Conservation (phyloP, 2,888 invertebrate species). For the Cantharis lateralis region DNA sequence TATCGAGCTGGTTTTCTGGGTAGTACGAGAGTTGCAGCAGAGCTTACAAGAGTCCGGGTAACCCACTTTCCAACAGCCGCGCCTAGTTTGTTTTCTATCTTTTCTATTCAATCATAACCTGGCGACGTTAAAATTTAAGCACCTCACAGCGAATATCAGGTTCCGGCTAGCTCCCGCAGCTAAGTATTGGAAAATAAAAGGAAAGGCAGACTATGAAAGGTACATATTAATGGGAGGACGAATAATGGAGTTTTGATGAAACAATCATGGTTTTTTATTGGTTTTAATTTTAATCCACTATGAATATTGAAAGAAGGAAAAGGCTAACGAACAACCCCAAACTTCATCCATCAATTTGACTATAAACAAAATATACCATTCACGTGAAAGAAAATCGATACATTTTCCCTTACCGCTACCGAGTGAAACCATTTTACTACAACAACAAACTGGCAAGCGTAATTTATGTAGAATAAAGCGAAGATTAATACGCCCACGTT, state of each 20-base stretch:
- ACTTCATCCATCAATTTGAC: conserved; percentile 2
- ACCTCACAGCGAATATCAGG: background rate
- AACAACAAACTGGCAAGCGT: background rate
- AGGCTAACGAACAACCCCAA: background rate
- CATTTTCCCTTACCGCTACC: background rate
- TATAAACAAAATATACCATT: background rate
- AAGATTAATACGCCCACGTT: background rate
- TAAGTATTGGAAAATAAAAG: background rate
- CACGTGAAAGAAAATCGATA: background rate
- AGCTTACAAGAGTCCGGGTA: conserved; percentile 29
- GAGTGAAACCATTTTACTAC: background rate
- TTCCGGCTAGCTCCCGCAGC: background rate
- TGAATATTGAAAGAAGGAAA: background rate
- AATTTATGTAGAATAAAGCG: conserved; percentile 6
- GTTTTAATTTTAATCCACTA: too few species aligned
- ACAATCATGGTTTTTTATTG: too few species aligned
- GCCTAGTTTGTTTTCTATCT: conserved; percentile 20
- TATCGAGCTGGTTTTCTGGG: conserved; percentile 22
- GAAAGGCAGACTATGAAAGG: background rate
- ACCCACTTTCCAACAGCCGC: conserved; percentile 29
- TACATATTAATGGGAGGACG: too few species aligned
- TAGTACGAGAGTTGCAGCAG: conserved; percentile 15
- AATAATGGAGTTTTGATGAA: too few species aligned
- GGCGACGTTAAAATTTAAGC: background rate
- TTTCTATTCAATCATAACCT: background rate